Conservation (phyloP, 2,113 vertebrate species). For the Hyperoodon ampullatus region DNA sequence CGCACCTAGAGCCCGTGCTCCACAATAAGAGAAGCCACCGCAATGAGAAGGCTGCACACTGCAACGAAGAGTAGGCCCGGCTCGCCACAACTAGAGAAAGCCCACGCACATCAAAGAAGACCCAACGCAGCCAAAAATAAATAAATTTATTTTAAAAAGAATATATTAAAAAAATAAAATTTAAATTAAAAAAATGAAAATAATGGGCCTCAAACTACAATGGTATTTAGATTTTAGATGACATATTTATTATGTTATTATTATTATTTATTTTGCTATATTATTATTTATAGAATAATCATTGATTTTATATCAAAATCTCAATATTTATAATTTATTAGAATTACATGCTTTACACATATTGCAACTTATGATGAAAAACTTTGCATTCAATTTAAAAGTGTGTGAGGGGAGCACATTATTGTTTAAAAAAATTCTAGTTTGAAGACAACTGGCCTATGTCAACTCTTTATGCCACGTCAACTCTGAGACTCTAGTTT, state of each 20-base stretch:
- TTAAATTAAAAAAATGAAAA: neutral
- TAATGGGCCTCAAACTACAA: neutral
- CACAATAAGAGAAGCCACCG: too few species aligned
- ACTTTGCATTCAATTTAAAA: neutral
- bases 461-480: neutral
- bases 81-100: too few species aligned
- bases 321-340: neutral
- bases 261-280: neutral
- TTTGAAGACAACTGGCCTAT: neutral
- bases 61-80: too few species aligned
- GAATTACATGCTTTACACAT: neutral
- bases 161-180: too few species aligned
- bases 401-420: neutral
- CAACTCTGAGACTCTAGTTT: neutral
- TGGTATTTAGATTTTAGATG: neutral
- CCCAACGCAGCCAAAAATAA: too few species aligned
- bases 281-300: neutral
- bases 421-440: neutral
- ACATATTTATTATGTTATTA: neutral
- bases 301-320: neutral
- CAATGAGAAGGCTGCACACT: too few species aligned
- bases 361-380: neutral
- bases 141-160: too few species aligned
- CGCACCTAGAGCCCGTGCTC: too few species aligned
- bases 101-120: too few species aligned